A percentile compares a stretch with the other conserved stretches of the same genome.
Evolutionary conservation across 1,140 invertebrate genomes (phyloP).

Genomic region (Drosophila setifemur): DNA sequence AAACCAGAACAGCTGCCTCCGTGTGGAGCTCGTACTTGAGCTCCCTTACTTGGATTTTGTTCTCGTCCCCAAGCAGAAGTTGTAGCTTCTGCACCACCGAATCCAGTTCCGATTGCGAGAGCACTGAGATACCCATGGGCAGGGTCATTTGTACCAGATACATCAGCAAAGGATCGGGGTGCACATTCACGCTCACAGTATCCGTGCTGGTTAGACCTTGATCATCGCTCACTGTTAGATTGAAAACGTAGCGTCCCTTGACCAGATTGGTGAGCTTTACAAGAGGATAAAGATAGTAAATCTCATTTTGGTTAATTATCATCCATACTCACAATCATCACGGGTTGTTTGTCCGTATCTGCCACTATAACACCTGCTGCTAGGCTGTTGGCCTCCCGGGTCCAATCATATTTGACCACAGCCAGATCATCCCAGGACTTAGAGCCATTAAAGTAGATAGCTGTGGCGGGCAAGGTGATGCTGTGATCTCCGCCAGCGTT

Average conservation of each 20-base stretch:
- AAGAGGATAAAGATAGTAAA: not conserved
- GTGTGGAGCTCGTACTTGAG: slow-evolving; percentile 85
- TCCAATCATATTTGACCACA: slow-evolving; percentile 94
- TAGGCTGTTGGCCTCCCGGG: slow-evolving; percentile 89
- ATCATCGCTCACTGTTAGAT: slow-evolving; percentile 93
- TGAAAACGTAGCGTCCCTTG: slow-evolving; percentile 94
- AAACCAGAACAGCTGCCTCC: slow-evolving; percentile 85
- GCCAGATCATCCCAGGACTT: slow-evolving; percentile 93
- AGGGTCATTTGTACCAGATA: slow-evolving; percentile 92
- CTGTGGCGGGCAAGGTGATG: slow-evolving; percentile 88
- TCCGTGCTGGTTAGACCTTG: slow-evolving; percentile 92
- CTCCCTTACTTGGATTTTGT: slow-evolving; percentile 86
- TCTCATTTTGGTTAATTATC: not conserved
- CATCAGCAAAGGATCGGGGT: slow-evolving; percentile 89
- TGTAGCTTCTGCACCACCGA: slow-evolving; percentile 83
- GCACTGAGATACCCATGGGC: slow-evolving; percentile 86
- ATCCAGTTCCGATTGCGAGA: slow-evolving; percentile 81
- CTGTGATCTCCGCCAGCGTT: slow-evolving; percentile 93
- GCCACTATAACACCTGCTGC: slow-evolving; percentile 92
- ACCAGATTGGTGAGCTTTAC: slow-evolving; percentile 90
- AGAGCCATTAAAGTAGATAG: slow-evolving; percentile 92
- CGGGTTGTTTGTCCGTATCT: slow-evolving; percentile 87
- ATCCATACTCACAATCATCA: slow-evolving; percentile 87
- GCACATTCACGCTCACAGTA: slow-evolving; percentile 92
- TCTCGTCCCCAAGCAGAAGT: slow-evolving; percentile 89